These are phyloP conservation scores for Pyrgus malvae DNA, from an alignment of 2,888 invertebrate genomes.

Conservation along the genomic window DNA sequence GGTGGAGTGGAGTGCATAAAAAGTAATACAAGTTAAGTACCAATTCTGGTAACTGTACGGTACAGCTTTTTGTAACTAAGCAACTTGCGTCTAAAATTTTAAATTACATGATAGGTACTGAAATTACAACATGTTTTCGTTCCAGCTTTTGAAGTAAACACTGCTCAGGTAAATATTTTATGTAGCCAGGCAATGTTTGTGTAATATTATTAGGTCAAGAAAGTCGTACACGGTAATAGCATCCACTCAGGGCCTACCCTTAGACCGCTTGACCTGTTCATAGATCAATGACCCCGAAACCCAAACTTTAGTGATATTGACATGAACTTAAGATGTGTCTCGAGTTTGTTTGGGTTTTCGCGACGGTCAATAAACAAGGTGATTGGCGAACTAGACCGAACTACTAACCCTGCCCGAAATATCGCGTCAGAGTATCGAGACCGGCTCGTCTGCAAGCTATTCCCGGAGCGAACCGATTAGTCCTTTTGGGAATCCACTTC, in stretches of 20 bases:
- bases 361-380: constrained; percentile 16
- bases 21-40: no score
- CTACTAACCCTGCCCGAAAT: constrained; percentile 78
- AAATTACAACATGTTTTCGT: not conserved
- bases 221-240: constrained; percentile 11
- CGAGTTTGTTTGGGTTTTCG: constrained; percentile 13
- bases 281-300: constrained; percentile 18
- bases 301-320: not conserved
- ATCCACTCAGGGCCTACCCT: constrained; percentile 11
- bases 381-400: constrained; percentile 45
- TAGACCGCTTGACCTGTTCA: constrained; percentile 3
- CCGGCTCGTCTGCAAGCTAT: constrained; percentile 65
- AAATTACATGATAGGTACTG: no score
- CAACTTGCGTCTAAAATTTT: no score
- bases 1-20: no score
- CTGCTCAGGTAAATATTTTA: not conserved
- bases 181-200: not conserved
- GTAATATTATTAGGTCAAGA: constrained; percentile 2
- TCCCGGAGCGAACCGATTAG: constrained; percentile 61
- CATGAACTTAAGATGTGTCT: not conserved
- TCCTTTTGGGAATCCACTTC: constrained; percentile 57
- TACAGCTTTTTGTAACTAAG: no score
- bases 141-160: not conserved
- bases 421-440: constrained; percentile 57
- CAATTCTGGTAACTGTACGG: no score